These are phyloP conservation scores for Grammomys surdaster DNA, from an alignment of 2,113 vertebrate species.

Conservation along the genomic window DNA sequence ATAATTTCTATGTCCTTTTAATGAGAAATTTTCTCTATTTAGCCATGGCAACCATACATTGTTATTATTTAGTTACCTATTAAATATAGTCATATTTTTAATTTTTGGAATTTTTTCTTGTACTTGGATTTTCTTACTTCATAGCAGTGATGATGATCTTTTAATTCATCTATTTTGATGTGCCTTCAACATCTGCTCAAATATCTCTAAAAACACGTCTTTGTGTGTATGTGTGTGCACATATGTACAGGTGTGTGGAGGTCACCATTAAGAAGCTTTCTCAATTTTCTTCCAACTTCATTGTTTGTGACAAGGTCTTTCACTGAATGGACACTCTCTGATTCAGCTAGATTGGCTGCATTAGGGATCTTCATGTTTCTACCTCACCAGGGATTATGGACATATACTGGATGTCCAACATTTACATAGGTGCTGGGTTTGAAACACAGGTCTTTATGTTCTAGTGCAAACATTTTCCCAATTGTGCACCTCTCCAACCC, in stretches of 20 bases:
- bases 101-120: background rate
- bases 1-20: conserved; percentile 38
- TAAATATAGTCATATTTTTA: conserved; percentile 27
- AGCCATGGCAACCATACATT: background rate
- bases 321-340: background rate
- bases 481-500: background rate
- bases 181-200: background rate
- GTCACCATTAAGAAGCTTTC: background rate
- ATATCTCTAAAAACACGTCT: background rate
- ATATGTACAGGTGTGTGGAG: background rate
- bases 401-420: background rate
- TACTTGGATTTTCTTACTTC: background rate
- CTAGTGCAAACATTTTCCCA: no score
- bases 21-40: background rate
- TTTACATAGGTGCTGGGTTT: background rate
- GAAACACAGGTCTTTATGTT: no score
- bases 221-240: background rate
- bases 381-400: background rate
- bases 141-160: background rate
- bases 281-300: background rate
- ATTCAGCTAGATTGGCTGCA: background rate
- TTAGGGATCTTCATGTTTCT: background rate
- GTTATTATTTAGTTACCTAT: background rate
- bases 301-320: background rate
- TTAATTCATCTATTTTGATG: conserved; percentile 45